Evolutionary conservation across 2,113 vertebrate genomes (phyloP).

Genomic region (Penelope pileata): DNA sequence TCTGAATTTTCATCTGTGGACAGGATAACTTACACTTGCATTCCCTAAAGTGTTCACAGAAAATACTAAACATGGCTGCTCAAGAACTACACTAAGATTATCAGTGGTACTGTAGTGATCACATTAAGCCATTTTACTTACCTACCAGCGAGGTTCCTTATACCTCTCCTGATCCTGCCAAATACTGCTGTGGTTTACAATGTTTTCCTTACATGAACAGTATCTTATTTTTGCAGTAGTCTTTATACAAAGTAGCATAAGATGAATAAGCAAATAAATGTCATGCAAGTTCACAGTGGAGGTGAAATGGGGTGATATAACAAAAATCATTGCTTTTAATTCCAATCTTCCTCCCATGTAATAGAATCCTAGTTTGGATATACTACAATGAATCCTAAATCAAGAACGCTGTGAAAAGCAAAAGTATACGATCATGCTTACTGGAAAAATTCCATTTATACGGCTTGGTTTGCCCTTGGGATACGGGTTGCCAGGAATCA

Average conservation of each 20-base stretch:
- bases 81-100: not conserved
- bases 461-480: conserved; percentile 96
- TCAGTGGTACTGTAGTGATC: not conserved
- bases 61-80: not conserved
- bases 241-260: not conserved
- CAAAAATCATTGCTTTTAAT: not conserved
- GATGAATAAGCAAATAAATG: not conserved
- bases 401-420: not conserved
- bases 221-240: not conserved
- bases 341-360: not conserved
- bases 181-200: not conserved
- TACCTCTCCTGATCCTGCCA: not conserved
- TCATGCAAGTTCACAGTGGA: not conserved
- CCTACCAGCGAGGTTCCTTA: not conserved
- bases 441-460: conserved; percentile 92
- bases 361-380: not conserved
- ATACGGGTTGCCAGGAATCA: conserved; percentile 97
- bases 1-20: not conserved
- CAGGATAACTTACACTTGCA: not conserved
- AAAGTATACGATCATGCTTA: conserved; percentile 70
- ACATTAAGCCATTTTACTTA: not conserved
- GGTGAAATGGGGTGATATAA: not conserved
- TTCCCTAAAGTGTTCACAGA: not conserved
- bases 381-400: not conserved
- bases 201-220: not conserved